These are phyloP conservation scores for Aphaenogaster ashmeadi DNA, from an alignment of 1,140 invertebrate genomes.

Conservation along the genomic window DNA sequence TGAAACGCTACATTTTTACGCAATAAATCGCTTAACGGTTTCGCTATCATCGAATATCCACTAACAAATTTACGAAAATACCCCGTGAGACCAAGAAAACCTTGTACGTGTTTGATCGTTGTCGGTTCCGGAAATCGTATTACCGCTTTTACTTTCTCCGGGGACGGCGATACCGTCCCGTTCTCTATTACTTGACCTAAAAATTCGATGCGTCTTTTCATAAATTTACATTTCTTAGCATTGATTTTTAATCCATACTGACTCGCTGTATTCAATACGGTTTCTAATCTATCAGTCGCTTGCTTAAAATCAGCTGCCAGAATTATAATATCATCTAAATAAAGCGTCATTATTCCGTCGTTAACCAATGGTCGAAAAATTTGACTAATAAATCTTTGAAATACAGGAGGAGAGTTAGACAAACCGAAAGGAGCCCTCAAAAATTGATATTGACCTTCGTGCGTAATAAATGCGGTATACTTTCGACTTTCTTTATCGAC, in stretches of 20 bases:
- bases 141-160: not conserved
- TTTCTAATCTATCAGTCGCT: not conserved
- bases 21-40: conserved; percentile 21
- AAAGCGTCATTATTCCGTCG: not conserved
- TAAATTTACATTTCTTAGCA: conserved; percentile 41
- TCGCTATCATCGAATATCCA: conserved; percentile 26
- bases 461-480: conserved; percentile 27
- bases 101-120: not conserved
- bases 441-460: conserved; percentile 19
- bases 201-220: not conserved
- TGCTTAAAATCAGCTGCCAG: not conserved
- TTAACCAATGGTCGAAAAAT: conserved; percentile 5
- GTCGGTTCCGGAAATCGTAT: not conserved
- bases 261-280: not conserved
- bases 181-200: not conserved
- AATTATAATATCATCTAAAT: conserved; percentile 33
- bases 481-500: conserved; percentile 29
- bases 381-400: conserved; percentile 37
- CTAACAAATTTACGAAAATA: conserved; percentile 31
- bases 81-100: conserved; percentile 21
- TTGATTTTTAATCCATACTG: conserved; percentile 25
- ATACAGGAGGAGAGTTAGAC: not conserved
- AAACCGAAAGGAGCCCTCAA: conserved; percentile 11
- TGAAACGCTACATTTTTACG: conserved; percentile 1
- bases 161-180: not conserved